Evolutionary conservation across 2,797 vertebrate genomes (phyloP), one percentile per base, ranked within the genome.

Genomic region (Nannoperca obscura): DNA sequence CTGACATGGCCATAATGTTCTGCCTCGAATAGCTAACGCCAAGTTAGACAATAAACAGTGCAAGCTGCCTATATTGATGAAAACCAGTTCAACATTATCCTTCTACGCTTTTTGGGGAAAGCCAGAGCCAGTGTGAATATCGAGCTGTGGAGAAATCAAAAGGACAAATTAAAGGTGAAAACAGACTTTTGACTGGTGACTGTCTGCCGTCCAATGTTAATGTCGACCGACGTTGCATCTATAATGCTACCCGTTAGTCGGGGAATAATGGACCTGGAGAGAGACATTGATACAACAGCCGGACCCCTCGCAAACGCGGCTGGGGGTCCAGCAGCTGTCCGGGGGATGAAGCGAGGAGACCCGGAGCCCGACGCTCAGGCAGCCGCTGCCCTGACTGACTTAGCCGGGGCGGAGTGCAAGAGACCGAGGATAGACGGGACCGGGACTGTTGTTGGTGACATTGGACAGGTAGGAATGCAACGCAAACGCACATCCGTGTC

Each of bases 151-250:
- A 84, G 44, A 57, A 68, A 74, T 42, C 59, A 54, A 71, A 52
- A 67, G 57, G 60, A 22, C 12, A 71, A 79, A 44, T 52, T 1
- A 36, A 75, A 76, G 71, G 53, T 30, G 63, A 75, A 50, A 72
- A 54, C 22, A 70, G 40, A 75, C 57, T 82, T 88, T 81, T 84
- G 74, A 84, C 62, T 77, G 86, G 77, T 67, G 89, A 93, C 92
- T 87, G 73, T 84, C 87, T 72, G 78, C 91, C 88, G 89, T 93
- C 93, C 93, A 73, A 94, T 95, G 94, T 94, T 95, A 93, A 95
- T 95, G 95, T 95, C 94, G 94, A 95, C 94, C 91, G 94, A 95
- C 93, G 93, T 95, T 83, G 93, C 93, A 78, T 93, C 94, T 75
- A 88, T 95, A 81, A 91, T 94, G 93, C 83, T 95, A 50, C 94